These are phyloP conservation scores for Hylia prasina DNA, from an alignment of 2,113 vertebrate genomes.

Conservation along the genomic window DNA sequence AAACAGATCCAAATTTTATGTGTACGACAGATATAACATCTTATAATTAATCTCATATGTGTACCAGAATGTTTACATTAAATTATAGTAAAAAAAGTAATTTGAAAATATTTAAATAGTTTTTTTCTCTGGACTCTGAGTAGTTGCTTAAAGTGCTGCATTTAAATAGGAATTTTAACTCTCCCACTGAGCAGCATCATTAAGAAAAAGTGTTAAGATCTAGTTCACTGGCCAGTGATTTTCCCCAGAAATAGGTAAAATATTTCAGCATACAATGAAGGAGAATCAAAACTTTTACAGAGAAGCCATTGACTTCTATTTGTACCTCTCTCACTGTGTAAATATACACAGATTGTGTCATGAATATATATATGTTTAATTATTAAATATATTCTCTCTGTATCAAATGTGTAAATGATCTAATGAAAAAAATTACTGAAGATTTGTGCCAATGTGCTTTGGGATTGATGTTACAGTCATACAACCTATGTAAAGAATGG, in stretches of 20 bases:
- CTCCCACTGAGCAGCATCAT: background rate
- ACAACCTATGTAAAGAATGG: background rate
- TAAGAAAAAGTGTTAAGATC: background rate
- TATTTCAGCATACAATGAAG: background rate
- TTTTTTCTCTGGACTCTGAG: background rate
- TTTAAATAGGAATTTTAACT: background rate
- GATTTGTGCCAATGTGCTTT: background rate
- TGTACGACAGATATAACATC: background rate
- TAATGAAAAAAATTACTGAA: background rate
- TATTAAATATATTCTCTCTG: background rate
- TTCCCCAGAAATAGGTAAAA: background rate
- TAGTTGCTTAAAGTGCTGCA: background rate
- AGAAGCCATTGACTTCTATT: background rate
- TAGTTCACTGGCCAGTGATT: background rate
- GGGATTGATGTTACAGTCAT: background rate
- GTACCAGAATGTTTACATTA: background rate
- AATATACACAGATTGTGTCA: background rate
- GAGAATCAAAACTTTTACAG: background rate
- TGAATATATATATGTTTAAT: background rate
- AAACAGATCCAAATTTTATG: background rate
- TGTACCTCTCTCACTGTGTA: rapidly evolving
- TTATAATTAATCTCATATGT: background rate
- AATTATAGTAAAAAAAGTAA: background rate
- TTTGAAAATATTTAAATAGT: background rate
- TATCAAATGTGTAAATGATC: background rate